A percentile compares a stretch with the other conserved stretches of the same genome.
Conservation (phyloP, 2,888 invertebrate genomes). For the Melolontha melolontha region DNA sequence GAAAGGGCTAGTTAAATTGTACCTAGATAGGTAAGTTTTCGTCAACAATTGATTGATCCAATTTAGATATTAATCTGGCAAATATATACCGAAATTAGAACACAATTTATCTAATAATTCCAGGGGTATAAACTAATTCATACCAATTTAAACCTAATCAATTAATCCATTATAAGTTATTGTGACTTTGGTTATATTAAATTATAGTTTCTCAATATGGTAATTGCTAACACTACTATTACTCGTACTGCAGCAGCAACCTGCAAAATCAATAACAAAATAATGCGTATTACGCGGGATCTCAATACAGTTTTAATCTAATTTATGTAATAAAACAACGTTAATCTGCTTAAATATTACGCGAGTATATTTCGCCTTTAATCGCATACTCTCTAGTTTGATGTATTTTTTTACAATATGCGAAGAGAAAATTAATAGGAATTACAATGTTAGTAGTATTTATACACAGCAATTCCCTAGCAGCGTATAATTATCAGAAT, state of each 20-base stretch:
- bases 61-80: conserved; percentile 9
- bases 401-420: no score
- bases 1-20: no score
- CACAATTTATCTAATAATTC: conserved; percentile 6
- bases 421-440: no score
- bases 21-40: no score
- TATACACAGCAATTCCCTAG: no score
- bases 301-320: conserved; percentile 21
- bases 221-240: background rate
- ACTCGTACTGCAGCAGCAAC: background rate
- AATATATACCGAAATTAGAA: conserved; percentile 4
- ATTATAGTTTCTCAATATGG: conserved; percentile 10
- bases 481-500: no score
- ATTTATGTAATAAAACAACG: conserved; percentile 26
- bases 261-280: conserved; percentile 23
- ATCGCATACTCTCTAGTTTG: background rate
- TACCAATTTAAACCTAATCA: conserved; percentile 34
- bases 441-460: no score
- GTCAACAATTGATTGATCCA: no score
- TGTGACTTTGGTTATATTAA: conserved; percentile 22
- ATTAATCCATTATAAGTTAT: conserved; percentile 29
- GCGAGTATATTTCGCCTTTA: conserved; percentile 10
- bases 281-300: background rate
- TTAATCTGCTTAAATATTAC: conserved; percentile 11
- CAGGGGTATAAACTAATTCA: conserved; percentile 15